Base-by-base conservation (phyloP, 2,888 invertebrate species). In the Plagiodera versicolora region DNA sequence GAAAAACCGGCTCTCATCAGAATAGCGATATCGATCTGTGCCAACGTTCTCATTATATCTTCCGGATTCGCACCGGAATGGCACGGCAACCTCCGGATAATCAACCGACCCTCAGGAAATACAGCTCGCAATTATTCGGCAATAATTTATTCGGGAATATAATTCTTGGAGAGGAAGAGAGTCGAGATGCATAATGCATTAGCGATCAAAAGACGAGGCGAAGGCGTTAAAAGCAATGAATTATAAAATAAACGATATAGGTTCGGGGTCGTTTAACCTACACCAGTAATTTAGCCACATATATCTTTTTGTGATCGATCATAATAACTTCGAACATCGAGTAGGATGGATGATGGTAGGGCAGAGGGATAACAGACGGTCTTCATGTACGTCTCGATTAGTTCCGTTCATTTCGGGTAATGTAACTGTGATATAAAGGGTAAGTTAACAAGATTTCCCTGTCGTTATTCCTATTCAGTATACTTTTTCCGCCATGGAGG, bases 161-260 rank as follows among this genome's bases (percentile, higher is more conserved):
- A 45, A 44, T 44, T 24, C 53, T 53, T 44, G 19, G 56, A 51
- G 20, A 47, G 56, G 14, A 14, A 39, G 39, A 32, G 32, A 32
- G 32, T 64, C 67, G 66, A n/a, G n/a, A 72, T 74, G 71, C 72
- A 73, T 74, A 67, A 74, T 73, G 71, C 72, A 75, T 73, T 65
- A 71, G 70, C 63, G 67, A 67, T 74, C 71, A 72, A 72, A 68
- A 70, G 66, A 60, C 57, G 66, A 63, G 66, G 62, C 57, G 66
- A 63, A 76, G 74, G 76, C 75, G 76, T 74, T 74, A 75, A 75
- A n/a, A 71, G 71, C 70, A 66, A 74, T 75, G 76, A 76, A 77
- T 76, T 75, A 75, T 73, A 75, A 75, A 73, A 70, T 68, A 68
- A 68, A 67, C 73, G 71, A 75, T 67, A 74, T 51, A 67, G 65